Evolutionary conservation across 2,888 invertebrate genomes (phyloP), one percentile per base, ranked within the genome.

Genomic region (Euproctis similis): DNA sequence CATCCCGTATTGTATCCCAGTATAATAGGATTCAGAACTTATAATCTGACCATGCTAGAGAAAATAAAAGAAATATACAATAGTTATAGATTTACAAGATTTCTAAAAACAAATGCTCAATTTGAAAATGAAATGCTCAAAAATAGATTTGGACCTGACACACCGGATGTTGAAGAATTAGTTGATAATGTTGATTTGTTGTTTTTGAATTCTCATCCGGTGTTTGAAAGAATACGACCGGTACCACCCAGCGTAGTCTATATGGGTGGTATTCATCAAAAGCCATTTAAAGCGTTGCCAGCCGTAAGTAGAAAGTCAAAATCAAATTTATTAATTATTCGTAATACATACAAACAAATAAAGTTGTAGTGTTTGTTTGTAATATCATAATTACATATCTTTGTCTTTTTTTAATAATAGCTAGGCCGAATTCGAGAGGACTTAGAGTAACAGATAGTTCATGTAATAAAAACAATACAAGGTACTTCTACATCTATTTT

Each of bases 221-320:
- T 69, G 5, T 67, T 66, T 43, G 60, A 59, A 12, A 48, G 44
- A 0, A 55, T 63, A 14, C 46, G 71, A 13, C 81, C 84, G 0
- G 46, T 71, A 2, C 63, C 76, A 3, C 72, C 80, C 0, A 53
- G 52, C 24, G 45, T 74, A 2, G 31, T 80, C 1, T 64, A 59
- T 27, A 59, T 78, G 34, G 75, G 80, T 16, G 75, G 75, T 8
- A 35, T 72, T 8, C 78, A 78, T 33, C 51, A 67, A 8, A 57
- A 50, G 3, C 51, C 57, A n/a, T 30, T 39, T 2, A 61, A 68
- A 4, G 23, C 11, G 17, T 20, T 34, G n/a, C 34, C 34, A 14
- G 8, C 12, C 1, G 34, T 34, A 20, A 33, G 28, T 30, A 24
- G 3, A 16, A 13, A n/a, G 3, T 8, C 9, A n/a, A n/a, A n/a